phyloP scores from a whole-genome alignment of 1,140 invertebrate genomes.

The Apis cerana region DNA sequence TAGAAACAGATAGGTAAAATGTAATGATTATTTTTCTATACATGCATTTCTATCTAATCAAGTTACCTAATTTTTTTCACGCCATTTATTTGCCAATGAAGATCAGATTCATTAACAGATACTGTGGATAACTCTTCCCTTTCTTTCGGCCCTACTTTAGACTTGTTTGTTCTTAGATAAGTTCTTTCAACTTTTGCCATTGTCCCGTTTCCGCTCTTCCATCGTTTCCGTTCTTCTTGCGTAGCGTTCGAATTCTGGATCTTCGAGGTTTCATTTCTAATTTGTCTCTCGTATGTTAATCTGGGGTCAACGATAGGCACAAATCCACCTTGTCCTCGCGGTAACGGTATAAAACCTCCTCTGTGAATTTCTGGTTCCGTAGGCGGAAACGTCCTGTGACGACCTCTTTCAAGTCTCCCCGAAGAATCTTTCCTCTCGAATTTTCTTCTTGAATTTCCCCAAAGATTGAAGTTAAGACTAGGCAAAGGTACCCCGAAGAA shows the following conservation, averaged over 20 bases:
- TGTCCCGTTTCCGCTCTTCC: slow-evolving; percentile 68
- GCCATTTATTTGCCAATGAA: slow-evolving; percentile 15
- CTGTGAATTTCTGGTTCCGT: slow-evolving; percentile 85
- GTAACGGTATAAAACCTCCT: slow-evolving; percentile 88
- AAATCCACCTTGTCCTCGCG: slow-evolving; percentile 86
- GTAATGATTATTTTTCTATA: neutral
- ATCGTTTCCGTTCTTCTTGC: slow-evolving; percentile 56
- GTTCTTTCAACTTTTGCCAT: slow-evolving; percentile 69
- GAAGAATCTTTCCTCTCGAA: slow-evolving; percentile 78
- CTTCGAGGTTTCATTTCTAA: slow-evolving; percentile 38
- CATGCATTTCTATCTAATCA: neutral
- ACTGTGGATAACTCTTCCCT: slow-evolving; percentile 57
- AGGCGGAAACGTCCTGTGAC: slow-evolving; percentile 76
- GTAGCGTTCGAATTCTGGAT: slow-evolving; percentile 37
- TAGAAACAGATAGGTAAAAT: neutral
- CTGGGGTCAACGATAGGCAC: slow-evolving; percentile 85
- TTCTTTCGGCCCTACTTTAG: slow-evolving; percentile 37
- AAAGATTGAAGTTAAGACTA: slow-evolving; percentile 86
- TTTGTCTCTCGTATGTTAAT: slow-evolving; percentile 44
- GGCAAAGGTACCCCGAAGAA: slow-evolving; percentile 92
- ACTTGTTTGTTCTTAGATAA: slow-evolving; percentile 42
- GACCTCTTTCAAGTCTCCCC: slow-evolving; percentile 69
- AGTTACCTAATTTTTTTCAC: slow-evolving; percentile 33
- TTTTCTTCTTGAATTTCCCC: slow-evolving; percentile 81
- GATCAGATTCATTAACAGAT: slow-evolving; percentile 52